Evolutionary conservation across 2,113 vertebrate genomes (phyloP).

Genomic region (Nibea coibor): DNA sequence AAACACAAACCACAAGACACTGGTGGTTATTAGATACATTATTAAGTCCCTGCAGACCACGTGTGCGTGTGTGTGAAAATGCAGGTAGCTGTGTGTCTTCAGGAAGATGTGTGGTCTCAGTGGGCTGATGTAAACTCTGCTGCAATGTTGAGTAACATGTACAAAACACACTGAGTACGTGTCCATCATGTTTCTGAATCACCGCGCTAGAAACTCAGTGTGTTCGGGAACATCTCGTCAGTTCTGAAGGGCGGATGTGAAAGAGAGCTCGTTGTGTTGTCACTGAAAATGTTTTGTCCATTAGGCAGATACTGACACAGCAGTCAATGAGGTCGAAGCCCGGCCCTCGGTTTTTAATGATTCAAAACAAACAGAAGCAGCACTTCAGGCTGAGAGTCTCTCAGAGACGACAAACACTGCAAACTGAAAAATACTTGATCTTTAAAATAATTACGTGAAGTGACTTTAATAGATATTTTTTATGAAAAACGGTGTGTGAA

Average conservation of each 20-base stretch:
- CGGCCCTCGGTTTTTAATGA: constrained; percentile 17
- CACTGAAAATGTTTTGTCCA: constrained; percentile 39
- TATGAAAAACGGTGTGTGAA: not conserved
- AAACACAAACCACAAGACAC: constrained; percentile 6
- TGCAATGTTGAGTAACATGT: constrained; percentile 17
- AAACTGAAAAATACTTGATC: not conserved
- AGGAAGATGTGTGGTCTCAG: not conserved
- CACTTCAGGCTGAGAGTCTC: constrained; percentile 21
- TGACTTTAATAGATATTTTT: not conserved
- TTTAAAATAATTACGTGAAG: not conserved
- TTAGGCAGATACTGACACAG: constrained; percentile 16
- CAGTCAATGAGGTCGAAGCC: constrained; percentile 21
- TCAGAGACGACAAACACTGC: constrained; percentile 2
- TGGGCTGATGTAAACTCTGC: not conserved
- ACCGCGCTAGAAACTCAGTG: not conserved
- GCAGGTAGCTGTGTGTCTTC: not conserved
- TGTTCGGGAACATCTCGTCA: not conserved
- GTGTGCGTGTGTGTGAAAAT: constrained; percentile 1
- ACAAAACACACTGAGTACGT: not conserved
- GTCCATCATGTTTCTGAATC: not conserved
- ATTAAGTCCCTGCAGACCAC: not conserved
- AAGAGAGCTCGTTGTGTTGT: not conserved
- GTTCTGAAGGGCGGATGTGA: not conserved
- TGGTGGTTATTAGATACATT: constrained; percentile 6
- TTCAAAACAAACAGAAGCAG: constrained; percentile 18